Percentiles rank a stretch among this genome's conserved stretches.
Conservation (phyloP, 2,888 invertebrate genomes). For the Trilocha varians region DNA sequence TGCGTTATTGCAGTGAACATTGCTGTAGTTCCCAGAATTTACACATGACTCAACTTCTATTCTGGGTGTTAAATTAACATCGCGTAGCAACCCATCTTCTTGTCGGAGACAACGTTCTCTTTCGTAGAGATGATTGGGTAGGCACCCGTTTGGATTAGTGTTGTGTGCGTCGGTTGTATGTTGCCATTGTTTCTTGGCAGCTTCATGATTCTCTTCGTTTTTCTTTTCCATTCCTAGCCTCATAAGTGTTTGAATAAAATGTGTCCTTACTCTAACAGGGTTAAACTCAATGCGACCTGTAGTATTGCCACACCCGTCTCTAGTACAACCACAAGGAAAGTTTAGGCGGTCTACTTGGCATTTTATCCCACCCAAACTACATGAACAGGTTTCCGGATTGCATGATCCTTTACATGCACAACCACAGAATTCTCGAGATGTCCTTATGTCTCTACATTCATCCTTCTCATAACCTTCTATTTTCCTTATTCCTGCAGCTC, state of each 20-base stretch:
- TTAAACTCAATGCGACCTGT: constrained; percentile 97
- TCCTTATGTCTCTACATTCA: constrained; percentile 92
- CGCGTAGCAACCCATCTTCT: constrained; percentile 63
- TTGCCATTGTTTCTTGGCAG: constrained; percentile 58
- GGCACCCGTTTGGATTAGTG: constrained; percentile 40
- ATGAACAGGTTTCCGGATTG: constrained; percentile 95
- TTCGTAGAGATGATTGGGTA: constrained; percentile 49
- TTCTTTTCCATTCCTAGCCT: constrained; percentile 91
- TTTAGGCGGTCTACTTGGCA: constrained; percentile 97
- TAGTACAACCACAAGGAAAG: constrained; percentile 97
- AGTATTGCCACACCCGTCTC: constrained; percentile 94
- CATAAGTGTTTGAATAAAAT: constrained; percentile 98
- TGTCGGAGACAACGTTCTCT: constrained; percentile 45
- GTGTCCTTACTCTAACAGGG: constrained; percentile 94
- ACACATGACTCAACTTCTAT: constrained; percentile 77
- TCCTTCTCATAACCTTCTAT: constrained; percentile 95
- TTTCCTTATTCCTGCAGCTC: constrained; percentile 94
- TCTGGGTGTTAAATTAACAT: constrained; percentile 68
- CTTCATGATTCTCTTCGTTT: constrained; percentile 75
- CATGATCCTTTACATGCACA: constrained; percentile 94
- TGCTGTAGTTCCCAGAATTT: constrained; percentile 77
- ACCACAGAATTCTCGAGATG: constrained; percentile 94
- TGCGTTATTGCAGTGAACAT: constrained; percentile 75
- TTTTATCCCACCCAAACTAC: constrained; percentile 95
- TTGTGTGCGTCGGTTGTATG: constrained; percentile 37